Base-by-base conservation (phyloP, 2,888 invertebrate genomes). In the Candidula unifasciata region DNA sequence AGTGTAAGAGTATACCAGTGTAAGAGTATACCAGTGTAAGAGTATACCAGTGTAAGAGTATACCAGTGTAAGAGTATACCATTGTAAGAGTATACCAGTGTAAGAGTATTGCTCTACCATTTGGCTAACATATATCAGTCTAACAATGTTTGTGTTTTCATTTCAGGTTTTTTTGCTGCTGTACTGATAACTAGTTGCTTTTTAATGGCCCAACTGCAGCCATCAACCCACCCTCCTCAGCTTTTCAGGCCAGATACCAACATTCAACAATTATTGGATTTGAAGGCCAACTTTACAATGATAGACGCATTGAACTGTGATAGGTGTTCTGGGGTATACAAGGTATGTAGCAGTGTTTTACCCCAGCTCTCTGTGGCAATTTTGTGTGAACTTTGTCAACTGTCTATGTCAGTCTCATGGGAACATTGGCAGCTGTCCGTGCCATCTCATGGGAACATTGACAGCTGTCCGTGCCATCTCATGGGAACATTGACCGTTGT, bases 181-280 rank as follows among this genome's bases (percentile, higher is more conserved):
- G n/a, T 92, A 44, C 80, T 93, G 68, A 87, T 87, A n/a, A 82
- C 88, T 2, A 91, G 91, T 5, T 83, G 90, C 24, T 90, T 89
- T 5, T 84, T 92, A 71, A 89, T 91, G 83, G 88, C 90, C 2
- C 91, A 89, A 81, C 86, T 93, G 18, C 87, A 87, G 35, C 90
- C 91, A 0, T 89, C 92, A 10, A 89, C 90, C 13, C 91, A 91
- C 84, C 92, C 93, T 10, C 93, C 92, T 0, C 91, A 92, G 87
- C 89, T 93, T 76, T 93, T 92, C 87, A 82, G 88, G 54, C 87
- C 89, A 6, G 88, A 91, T 83, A 91, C 92, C 27, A 93, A 93
- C 87, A 89, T 93, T 16, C 92, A 93, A 86, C 88, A 86, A 83
- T 84, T 93, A 57, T 87, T 92, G 52, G 91, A 93, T 87, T 89